Base-by-base conservation (phyloP, 2,888 invertebrate species). In the Nephrocerus scutellatus region DNA sequence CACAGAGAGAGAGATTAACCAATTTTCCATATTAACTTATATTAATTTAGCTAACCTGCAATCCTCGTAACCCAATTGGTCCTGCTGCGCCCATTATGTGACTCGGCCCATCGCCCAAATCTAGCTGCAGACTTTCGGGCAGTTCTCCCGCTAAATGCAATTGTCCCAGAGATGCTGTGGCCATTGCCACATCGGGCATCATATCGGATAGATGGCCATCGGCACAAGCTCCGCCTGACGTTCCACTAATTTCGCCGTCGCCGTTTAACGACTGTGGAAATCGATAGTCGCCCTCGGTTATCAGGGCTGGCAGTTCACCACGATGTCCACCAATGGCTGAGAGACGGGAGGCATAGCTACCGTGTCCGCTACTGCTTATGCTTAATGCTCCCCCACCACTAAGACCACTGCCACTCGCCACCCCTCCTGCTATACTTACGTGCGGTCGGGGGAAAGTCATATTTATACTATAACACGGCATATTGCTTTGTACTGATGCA, bases 161-260 rank as follows among this genome's bases (percentile, higher is more conserved):
- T 64, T 75, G 84, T 6, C 72, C 82, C 59, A 74, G 75, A 47
- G 76, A 84, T 48, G 79, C 82, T 39, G 81, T 89, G 56, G 90
- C 90, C 88, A 90, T 89, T 12, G 90, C 90, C 54, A 91, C 89
- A 70, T 92, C 91, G 0, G 91, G 91, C 80, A 91, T 89, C 56
- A 84, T 81, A 46, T 87, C 87, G 15, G 84, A 79, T 45, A 84
- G 70, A 54, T 82, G 81, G 54, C 86, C 79, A 60, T 82, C 73
- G 61, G 82, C 72, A 67, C 75, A 76, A 54, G 77, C 76, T 24
- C 75, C 75, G 60, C 53, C 57, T 49, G 49, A 54, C 26, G 54
- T 55, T n/a, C 46, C 54, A 19, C 54, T 58, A 4, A 50, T 52
- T 5, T 54, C 53, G 33, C 52, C 51, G 40, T 57, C 57, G 21